These are phyloP conservation scores for Tympanoctomys barrerae DNA, from an alignment of 2,797 vertebrate genomes.

Conservation along the genomic window DNA sequence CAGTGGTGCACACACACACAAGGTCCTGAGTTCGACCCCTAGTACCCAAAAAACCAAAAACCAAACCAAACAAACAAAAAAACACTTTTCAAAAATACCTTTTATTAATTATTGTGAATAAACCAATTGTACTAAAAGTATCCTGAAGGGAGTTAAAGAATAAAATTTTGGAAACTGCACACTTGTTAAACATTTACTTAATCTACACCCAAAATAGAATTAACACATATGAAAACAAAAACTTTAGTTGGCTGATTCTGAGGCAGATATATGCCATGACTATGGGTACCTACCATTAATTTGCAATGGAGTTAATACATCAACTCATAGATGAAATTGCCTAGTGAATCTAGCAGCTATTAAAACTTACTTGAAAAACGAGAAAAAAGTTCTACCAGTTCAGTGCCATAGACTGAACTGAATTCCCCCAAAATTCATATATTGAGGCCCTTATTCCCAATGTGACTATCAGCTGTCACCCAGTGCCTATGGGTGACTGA, in stretches of 20 bases:
- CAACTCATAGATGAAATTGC: background rate
- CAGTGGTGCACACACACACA: too few species aligned
- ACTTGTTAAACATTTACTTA: background rate
- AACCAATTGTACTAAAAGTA: constrained; percentile 24
- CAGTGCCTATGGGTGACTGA: background rate
- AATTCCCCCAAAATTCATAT: background rate
- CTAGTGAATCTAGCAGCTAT: background rate
- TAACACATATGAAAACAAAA: background rate
- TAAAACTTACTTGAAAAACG: background rate
- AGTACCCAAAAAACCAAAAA: too few species aligned
- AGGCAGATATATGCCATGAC: background rate
- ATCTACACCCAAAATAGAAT: background rate
- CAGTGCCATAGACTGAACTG: background rate
- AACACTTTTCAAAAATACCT: constrained; percentile 14
- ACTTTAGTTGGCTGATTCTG: background rate
- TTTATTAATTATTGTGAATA: background rate
- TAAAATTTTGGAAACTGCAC: background rate
- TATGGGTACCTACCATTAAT: background rate
- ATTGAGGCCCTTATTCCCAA: background rate
- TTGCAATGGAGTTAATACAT: background rate
- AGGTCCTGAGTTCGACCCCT: too few species aligned
- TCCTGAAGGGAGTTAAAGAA: background rate
- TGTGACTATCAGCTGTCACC: background rate
- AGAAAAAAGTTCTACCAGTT: background rate
- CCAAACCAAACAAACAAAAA: too few species aligned